phyloP scores from a whole-genome alignment of 2,888 invertebrate genomes.

The Morpho deidamia region DNA sequence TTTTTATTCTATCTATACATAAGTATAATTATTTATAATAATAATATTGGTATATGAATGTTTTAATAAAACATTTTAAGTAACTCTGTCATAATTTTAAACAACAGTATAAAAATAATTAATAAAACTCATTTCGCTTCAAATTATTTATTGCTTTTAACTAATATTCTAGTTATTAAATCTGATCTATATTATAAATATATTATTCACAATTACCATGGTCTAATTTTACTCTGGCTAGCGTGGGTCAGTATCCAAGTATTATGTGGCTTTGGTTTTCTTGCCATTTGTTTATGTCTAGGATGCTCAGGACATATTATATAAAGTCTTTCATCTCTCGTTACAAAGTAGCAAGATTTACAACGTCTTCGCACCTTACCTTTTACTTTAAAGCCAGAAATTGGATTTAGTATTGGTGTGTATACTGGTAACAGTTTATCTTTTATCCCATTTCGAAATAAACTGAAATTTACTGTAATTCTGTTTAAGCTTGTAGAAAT shows the following conservation, averaged over 20 bases:
- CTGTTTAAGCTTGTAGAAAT: slow-evolving; percentile 28
- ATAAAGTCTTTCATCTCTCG: slow-evolving; percentile 81
- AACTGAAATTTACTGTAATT: slow-evolving; percentile 34
- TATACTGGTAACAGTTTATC: slow-evolving; percentile 40
- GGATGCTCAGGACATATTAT: slow-evolving; percentile 87
- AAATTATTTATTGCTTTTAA: neutral
- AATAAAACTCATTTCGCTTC: neutral
- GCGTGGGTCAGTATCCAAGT: slow-evolving; percentile 88
- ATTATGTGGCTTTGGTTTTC: slow-evolving; percentile 82
- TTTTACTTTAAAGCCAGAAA: slow-evolving; percentile 82
- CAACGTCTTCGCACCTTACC: slow-evolving; percentile 84
- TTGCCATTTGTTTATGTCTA: slow-evolving; percentile 90
- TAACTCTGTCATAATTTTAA: too few species aligned
- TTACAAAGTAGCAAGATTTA: slow-evolving; percentile 86
- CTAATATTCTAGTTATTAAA: neutral
- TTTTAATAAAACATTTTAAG: too few species aligned
- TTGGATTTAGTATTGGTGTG: slow-evolving; percentile 42
- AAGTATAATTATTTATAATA: too few species aligned
- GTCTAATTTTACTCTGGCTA: slow-evolving; percentile 77
- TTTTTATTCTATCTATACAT: too few species aligned
- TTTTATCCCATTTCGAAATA: slow-evolving; percentile 34
- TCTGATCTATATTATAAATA: neutral
- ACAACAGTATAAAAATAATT: too few species aligned
- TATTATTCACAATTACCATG: slow-evolving; percentile 45
- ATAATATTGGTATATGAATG: too few species aligned